Conservation (phyloP, 1,140 invertebrate species). For the Eriocheir sinensis region DNA sequence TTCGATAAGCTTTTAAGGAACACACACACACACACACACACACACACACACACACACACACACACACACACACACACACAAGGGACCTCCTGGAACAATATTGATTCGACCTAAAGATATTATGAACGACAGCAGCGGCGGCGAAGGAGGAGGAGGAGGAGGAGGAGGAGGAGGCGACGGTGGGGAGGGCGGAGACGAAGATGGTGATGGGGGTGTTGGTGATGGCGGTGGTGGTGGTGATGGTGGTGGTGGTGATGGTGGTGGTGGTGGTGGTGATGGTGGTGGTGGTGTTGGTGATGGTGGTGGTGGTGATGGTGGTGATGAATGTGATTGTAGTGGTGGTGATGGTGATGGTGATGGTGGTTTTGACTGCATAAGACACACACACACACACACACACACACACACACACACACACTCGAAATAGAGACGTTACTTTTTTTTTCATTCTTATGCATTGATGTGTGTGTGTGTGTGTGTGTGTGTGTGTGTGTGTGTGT, state of each 20-base stretch:
- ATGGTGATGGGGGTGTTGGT: too few relatives aligned
- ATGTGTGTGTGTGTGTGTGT: too few relatives aligned
- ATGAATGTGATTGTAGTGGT: too few relatives aligned
- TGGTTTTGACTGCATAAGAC: too few relatives aligned
- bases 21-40: too few relatives aligned
- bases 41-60: neutral
- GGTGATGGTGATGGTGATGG: too few relatives aligned
- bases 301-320: neutral
- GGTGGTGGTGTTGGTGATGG: neutral
- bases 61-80: neutral
- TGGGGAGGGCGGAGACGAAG: neutral
- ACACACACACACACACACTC: constrained; percentile 38
- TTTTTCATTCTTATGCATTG: neutral
- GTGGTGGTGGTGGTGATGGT: neutral
- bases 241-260: neutral
- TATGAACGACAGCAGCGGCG: neutral
- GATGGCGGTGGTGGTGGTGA: neutral
- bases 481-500: constrained; percentile 34
- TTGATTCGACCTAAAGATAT: constrained; percentile 55
- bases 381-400: constrained; percentile 46
- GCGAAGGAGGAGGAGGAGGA: neutral
- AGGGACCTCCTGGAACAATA: neutral
- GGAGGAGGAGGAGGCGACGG: neutral
- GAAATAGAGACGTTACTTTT: neutral
- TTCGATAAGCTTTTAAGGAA: too few relatives aligned